Evolutionary conservation across 2,797 vertebrate species (phyloP).

Genomic region (Heterohyrax brucei): DNA sequence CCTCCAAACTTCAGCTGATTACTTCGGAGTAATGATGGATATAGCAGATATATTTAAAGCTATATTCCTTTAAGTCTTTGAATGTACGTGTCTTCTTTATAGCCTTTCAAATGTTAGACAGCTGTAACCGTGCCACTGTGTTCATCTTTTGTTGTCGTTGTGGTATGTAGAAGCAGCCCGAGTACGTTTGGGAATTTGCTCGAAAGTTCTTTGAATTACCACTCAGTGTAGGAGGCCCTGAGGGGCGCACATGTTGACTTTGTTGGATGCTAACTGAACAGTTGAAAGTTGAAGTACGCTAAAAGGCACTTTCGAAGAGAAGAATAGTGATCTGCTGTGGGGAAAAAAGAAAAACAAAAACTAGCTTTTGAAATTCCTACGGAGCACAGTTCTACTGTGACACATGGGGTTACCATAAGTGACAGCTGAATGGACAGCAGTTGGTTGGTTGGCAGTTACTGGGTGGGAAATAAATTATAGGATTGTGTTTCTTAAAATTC

Average conservation of each 20-base stretch:
- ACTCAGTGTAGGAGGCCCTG: too few relatives aligned
- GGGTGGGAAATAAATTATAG: not conserved
- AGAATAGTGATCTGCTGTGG: too few relatives aligned
- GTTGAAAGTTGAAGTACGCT: too few relatives aligned
- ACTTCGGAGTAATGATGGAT: not conserved
- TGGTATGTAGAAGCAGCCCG: not conserved
- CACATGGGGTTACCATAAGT: too few relatives aligned
- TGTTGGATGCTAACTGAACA: too few relatives aligned
- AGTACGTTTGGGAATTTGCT: not conserved
- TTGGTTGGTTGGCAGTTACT: not conserved
- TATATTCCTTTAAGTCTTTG: not conserved
- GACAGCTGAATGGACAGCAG: too few relatives aligned
- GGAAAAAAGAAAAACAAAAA: too few relatives aligned
- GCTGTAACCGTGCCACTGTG: not conserved
- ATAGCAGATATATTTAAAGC: not conserved
- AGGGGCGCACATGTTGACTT: too few relatives aligned
- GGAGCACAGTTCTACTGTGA: too few relatives aligned
- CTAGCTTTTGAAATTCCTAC: too few relatives aligned
- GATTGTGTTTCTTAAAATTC: slow-evolving; percentile 40
- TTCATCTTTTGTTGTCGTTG: not conserved
- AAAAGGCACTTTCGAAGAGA: too few relatives aligned
- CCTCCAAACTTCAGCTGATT: not conserved
- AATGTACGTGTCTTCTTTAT: not conserved
- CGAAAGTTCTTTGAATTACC: too few relatives aligned
- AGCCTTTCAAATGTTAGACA: not conserved